phyloP scores from a whole-genome alignment of 2,888 invertebrate species.

The Trichogramma dendrolimi region DNA sequence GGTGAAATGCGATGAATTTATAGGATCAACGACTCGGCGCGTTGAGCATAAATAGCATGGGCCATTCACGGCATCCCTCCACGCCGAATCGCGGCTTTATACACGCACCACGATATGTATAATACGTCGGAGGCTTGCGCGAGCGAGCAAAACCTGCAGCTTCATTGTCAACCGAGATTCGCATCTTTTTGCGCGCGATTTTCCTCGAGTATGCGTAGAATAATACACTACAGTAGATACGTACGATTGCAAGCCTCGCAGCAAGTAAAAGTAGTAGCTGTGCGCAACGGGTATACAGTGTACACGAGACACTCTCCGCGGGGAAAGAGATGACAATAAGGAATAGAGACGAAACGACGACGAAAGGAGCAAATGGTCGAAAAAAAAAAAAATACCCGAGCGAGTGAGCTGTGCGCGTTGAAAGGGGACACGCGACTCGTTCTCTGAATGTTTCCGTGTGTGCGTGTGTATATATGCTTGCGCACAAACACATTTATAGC shows the following conservation, averaged over 20 bases:
- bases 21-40: too few species aligned
- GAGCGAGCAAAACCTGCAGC: too few species aligned
- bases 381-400: conserved; percentile 14
- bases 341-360: neutral
- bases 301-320: neutral
- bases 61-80: conserved; percentile 34
- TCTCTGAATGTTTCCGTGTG: too few species aligned
- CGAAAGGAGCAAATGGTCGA: conserved; percentile 28
- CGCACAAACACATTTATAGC: neutral
- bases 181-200: conserved; percentile 49
- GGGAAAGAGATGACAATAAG: too few species aligned
- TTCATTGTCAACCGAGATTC: conserved; percentile 37
- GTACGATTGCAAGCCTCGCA: neutral
- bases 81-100: too few species aligned
- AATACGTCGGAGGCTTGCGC: too few species aligned
- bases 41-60: too few species aligned
- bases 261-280: too few species aligned
- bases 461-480: conserved; percentile 13
- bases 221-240: neutral
- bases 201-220: conserved; percentile 27
- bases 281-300: neutral
- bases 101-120: too few species aligned
- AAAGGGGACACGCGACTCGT: neutral
- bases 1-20: too few species aligned
- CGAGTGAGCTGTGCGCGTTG: neutral